phyloP scores from a whole-genome alignment of 35 echinoderm and acorn worm genomes.

The Lytechinus pictus region DNA sequence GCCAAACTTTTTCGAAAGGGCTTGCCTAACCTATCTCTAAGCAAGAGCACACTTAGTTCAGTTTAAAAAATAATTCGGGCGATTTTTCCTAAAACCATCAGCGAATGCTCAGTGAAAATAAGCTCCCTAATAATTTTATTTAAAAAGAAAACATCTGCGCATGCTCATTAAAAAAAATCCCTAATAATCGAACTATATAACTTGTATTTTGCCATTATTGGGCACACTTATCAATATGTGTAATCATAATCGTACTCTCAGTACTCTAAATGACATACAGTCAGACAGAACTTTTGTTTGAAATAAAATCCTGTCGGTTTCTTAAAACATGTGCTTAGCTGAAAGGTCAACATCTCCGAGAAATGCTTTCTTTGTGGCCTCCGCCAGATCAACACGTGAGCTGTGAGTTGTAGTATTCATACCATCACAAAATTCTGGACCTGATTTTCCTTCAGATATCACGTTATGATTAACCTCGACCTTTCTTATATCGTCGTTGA shows the following conservation, averaged over 20 bases:
- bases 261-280: background rate
- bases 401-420: background rate
- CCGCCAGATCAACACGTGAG: background rate
- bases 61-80: too few species aligned
- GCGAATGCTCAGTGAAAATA: too few species aligned
- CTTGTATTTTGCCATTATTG: too few species aligned
- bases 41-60: too few species aligned
- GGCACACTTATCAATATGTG: background rate
- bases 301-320: background rate
- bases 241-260: background rate
- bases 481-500: background rate
- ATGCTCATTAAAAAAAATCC: too few species aligned
- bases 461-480: background rate
- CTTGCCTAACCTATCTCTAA: too few species aligned
- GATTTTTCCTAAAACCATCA: too few species aligned
- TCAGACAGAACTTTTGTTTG: background rate
- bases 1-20: too few species aligned
- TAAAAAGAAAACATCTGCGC: too few species aligned
- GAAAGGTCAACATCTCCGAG: background rate
- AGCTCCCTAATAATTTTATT: too few species aligned
- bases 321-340: background rate
- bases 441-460: background rate
- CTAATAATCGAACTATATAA: too few species aligned
- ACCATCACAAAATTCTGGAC: background rate
- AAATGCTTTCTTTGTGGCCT: background rate